Evolutionary conservation across 2,113 vertebrate species (phyloP).

Genomic region (Chaenocephalus aceratus): DNA sequence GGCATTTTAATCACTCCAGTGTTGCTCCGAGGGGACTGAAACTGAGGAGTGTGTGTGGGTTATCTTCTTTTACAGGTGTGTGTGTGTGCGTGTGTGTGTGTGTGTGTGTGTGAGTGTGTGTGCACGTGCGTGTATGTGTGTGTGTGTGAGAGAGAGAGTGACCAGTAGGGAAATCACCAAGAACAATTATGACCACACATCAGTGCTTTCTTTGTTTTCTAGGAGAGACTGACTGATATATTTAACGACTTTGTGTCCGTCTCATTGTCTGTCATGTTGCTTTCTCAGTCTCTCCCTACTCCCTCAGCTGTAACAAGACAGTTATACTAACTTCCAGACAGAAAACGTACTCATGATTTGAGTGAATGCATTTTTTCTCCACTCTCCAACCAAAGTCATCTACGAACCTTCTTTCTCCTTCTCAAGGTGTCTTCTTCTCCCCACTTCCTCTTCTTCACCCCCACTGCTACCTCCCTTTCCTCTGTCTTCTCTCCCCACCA

Average conservation of each 20-base stretch:
- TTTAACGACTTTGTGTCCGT: slow-evolving; percentile 42
- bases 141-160: slow-evolving; percentile 1
- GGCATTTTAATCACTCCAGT: slow-evolving; percentile 70
- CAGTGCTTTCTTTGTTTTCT: slow-evolving; percentile 62
- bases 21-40: slow-evolving; percentile 43
- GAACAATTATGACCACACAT: slow-evolving; percentile 71
- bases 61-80: slow-evolving; percentile 29
- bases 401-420: slow-evolving; percentile 13
- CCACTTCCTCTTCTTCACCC: neutral
- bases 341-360: neutral
- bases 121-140: slow-evolving; percentile 31
- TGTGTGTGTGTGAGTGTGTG: slow-evolving; percentile 13
- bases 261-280: slow-evolving; percentile 19
- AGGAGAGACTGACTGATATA: slow-evolving; percentile 57
- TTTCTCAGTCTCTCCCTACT: neutral
- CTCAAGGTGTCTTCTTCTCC: slow-evolving; percentile 40
- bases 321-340: slow-evolving; percentile 12
- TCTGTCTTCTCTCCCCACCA: neutral
- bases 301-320: neutral
- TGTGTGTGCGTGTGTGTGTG: slow-evolving; percentile 11
- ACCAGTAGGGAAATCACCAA: slow-evolving; percentile 75
- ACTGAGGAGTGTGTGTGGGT: slow-evolving; percentile 17
- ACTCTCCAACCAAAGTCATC: slow-evolving; percentile 5
- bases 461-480: neutral
- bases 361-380: slow-evolving; percentile 18